Percentiles rank a stretch among this genome's conserved stretches.
Evolutionary conservation across 2,888 invertebrate species (phyloP).

Genomic region (Coenonympha glycerion): DNA sequence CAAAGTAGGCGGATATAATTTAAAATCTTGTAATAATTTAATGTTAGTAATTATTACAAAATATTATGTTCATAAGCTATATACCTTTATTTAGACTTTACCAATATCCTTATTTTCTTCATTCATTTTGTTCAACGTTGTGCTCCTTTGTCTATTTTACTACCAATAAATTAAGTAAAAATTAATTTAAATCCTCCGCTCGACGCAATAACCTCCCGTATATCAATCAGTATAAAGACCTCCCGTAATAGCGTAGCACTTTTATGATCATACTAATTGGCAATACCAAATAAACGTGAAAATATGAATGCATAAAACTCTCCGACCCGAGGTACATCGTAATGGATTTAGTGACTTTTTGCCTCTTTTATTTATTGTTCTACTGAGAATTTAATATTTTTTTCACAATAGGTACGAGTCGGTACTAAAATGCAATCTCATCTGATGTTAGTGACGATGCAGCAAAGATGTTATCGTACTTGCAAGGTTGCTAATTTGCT

Average conservation of each 20-base stretch:
- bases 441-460: too few relatives aligned
- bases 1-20: too few relatives aligned
- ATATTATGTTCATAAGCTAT: too few relatives aligned
- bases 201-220: slow-evolving; percentile 27
- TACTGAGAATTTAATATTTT: neutral
- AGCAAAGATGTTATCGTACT: too few relatives aligned
- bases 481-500: too few relatives aligned
- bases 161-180: neutral
- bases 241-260: slow-evolving; percentile 49
- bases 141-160: neutral
- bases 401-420: too few relatives aligned
- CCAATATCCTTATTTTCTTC: neutral
- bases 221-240: slow-evolving; percentile 36
- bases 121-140: neutral
- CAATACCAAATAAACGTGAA: slow-evolving; percentile 58
- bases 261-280: slow-evolving; percentile 66
- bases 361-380: neutral
- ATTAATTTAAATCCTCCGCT: slow-evolving; percentile 2
- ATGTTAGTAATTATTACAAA: too few relatives aligned
- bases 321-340: slow-evolving; percentile 29
- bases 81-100: neutral
- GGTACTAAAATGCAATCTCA: too few relatives aligned
- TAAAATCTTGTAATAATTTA: too few relatives aligned
- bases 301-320: slow-evolving; percentile 50
- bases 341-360: slow-evolving; percentile 33